Evolutionary conservation across 2,113 vertebrate genomes (phyloP), one percentile per base, ranked within the genome.

Genomic region (Eleginops maclovinus): DNA sequence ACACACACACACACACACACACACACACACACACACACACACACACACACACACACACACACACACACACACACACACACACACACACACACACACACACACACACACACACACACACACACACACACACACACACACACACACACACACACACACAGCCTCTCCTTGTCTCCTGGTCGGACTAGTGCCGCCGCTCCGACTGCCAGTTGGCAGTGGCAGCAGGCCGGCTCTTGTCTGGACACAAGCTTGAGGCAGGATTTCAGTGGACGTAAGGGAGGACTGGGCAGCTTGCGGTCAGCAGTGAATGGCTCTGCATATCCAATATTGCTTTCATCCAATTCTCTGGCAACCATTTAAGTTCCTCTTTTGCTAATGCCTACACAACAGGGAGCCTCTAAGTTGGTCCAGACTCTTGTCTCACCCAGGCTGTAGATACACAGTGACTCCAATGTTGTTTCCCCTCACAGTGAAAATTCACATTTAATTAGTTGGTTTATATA

Each of bases 251-350:
- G 73, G 83, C 86, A 65, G 11, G 50, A 53, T 84, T 91, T 86
- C 64, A 87, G 49, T 84, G 82, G 81, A 75, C 12, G 74, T 59
- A 51, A 82, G 66, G 70, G 75, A 62, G 26, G 71, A 79, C 61
- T 68, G 71, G 75, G 75, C 77, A 88, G 86, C 81, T 72, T 85
- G 81, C 16, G 63, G 87, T 90, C 82, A 79, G 66, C 86, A 84
- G 73, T 83, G 85, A 81, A 82, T 49, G 79, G 67, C 53, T 90
- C 83, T 87, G 83, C 79, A 90, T 88, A 82, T 77, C 24, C 91
- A 88, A 88, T 71, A 72, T 49, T 54, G 64, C 77, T 83, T 88
- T 87, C 79, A 89, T 82, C 85, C 70, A 73, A 55, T 80, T 87
- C 70, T 85, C 75, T 89, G 84, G 87, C 87, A 86, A 70, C 54